Conservation (phyloP, 2,888 invertebrate species). For the Microctonus hyperodae region DNA sequence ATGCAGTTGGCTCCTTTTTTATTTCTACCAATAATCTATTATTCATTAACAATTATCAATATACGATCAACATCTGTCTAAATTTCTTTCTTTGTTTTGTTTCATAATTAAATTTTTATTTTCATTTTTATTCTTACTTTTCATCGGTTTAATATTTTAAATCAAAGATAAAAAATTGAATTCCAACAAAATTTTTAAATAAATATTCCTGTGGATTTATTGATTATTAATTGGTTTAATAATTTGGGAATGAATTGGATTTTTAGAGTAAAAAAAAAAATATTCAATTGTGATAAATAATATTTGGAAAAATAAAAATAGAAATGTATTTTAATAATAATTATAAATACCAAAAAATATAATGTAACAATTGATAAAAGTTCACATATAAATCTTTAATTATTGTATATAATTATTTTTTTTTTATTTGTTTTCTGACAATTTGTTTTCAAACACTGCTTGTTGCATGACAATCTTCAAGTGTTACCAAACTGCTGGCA, state of each 20-base stretch:
- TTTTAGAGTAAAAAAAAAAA: too few relatives aligned
- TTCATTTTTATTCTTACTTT: background rate
- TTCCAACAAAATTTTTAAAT: too few relatives aligned
- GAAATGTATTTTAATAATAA: background rate
- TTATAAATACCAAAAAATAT: background rate
- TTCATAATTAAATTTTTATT: too few relatives aligned
- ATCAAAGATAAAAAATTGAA: too few relatives aligned
- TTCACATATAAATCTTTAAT: background rate
- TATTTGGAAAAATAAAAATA: background rate
- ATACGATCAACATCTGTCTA: constrained; percentile 39
- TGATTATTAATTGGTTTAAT: too few relatives aligned
- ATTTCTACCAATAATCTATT: constrained; percentile 39
- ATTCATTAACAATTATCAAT: constrained; percentile 42
- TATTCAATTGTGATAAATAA: background rate
- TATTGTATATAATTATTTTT: background rate
- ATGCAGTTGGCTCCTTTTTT: constrained; percentile 30
- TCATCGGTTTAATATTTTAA: too few relatives aligned
- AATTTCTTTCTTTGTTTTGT: constrained; percentile 26
- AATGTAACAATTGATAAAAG: background rate
- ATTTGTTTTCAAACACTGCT: constrained; percentile 57
- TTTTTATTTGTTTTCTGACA: constrained; percentile 8
- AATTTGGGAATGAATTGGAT: too few relatives aligned
- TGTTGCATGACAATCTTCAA: constrained; percentile 61
- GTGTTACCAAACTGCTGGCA: constrained; percentile 60
- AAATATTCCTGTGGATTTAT: too few relatives aligned